A percentile compares a stretch with the other conserved stretches of the same genome.
Conservation (phyloP, 2,888 invertebrate species). For the Melanostoma scalare region DNA sequence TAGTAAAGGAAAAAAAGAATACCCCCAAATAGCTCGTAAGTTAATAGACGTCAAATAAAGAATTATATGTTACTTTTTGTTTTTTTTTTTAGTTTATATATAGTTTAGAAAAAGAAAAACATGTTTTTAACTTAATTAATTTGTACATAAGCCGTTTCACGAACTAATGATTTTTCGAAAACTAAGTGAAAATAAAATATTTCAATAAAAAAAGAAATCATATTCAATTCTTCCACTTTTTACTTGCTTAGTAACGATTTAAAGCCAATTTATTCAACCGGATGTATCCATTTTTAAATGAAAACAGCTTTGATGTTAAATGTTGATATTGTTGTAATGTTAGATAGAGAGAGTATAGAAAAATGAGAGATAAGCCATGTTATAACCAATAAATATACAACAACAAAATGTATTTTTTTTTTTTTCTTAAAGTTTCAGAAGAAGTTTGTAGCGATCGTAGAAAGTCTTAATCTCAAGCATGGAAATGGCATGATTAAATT, state of each 20-base stretch:
- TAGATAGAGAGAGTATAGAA: slow-evolving; percentile 47
- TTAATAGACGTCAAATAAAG: slow-evolving; percentile 35
- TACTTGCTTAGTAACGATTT: slow-evolving; percentile 10
- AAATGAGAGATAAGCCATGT: slow-evolving; percentile 27
- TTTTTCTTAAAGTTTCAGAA: not conserved
- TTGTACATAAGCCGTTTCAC: slow-evolving; percentile 49
- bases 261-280: slow-evolving; percentile 50
- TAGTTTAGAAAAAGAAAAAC: slow-evolving; percentile 35
- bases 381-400: slow-evolving; percentile 50
- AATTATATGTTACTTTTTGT: slow-evolving; percentile 26
- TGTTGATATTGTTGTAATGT: slow-evolving; percentile 33
- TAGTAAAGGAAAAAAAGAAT: slow-evolving; percentile 22
- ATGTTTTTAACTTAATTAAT: slow-evolving; percentile 35
- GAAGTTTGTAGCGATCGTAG: too few relatives aligned
- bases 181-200: slow-evolving; percentile 51
- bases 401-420: slow-evolving; percentile 31
- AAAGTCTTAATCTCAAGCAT: too few relatives aligned
- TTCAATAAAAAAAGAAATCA: slow-evolving; percentile 29
- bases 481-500: too few relatives aligned
- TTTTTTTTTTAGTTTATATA: slow-evolving; percentile 44
- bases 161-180: slow-evolving; percentile 20
- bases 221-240: slow-evolving; percentile 8
- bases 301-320: slow-evolving; percentile 33
- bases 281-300: slow-evolving; percentile 42
- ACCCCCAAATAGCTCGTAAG: slow-evolving; percentile 64